Conservation (phyloP, 2,113 vertebrate species). For the Dromiciops gliroides region DNA sequence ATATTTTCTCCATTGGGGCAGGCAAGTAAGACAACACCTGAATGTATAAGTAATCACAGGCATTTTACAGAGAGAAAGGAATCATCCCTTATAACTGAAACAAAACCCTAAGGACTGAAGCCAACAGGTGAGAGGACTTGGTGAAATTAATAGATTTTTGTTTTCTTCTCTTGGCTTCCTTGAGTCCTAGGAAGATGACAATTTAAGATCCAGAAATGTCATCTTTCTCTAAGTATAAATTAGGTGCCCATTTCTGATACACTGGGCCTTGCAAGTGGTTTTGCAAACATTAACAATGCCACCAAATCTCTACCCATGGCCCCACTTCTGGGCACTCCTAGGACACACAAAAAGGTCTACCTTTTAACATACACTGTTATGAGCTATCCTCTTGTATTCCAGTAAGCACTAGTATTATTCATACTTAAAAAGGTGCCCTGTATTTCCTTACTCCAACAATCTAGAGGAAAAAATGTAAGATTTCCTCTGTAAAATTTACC, state of each 20-base stretch:
- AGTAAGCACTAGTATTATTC: neutral
- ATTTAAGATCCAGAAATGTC: neutral
- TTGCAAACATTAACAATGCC: neutral
- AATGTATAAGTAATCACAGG: neutral
- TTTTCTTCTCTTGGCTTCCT: neutral
- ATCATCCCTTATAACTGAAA: neutral
- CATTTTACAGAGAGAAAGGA: neutral
- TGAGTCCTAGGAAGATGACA: neutral
- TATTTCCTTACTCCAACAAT: neutral
- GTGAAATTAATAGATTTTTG: neutral
- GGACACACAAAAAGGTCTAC: neutral
- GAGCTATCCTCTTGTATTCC: neutral
- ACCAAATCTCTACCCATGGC: neutral
- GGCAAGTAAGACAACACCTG: neutral
- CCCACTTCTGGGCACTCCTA: neutral
- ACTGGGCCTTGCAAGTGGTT: neutral
- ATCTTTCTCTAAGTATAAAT: neutral
- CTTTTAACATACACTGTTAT: neutral
- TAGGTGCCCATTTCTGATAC: neutral
- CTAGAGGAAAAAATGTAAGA: conserved; percentile 11
- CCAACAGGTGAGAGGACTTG: neutral
- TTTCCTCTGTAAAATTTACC: neutral
- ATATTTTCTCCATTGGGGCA: neutral
- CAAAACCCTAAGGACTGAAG: neutral
- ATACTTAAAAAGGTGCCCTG: neutral